phyloP scores from a whole-genome alignment of 2,888 invertebrate species.

The Polia nebulosa region DNA sequence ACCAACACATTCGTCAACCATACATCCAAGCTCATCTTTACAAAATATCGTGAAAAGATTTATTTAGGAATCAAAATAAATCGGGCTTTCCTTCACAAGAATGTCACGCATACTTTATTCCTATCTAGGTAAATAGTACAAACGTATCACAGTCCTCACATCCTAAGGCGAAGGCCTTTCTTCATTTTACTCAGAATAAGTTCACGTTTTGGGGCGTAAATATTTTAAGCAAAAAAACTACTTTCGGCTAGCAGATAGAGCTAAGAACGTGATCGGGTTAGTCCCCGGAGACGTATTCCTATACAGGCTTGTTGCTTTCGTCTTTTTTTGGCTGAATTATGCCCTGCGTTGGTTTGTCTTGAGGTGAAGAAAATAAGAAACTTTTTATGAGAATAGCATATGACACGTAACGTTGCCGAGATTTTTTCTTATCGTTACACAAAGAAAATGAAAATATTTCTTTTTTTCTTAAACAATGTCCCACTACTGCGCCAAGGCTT shows the following conservation, averaged over 20 bases:
- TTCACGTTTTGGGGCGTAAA: conserved; percentile 22
- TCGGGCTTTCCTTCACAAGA: neutral
- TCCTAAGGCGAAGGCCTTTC: neutral
- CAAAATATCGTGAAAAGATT: neutral
- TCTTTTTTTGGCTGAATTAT: conserved; percentile 34
- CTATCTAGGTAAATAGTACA: conserved; percentile 2
- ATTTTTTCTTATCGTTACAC: neutral
- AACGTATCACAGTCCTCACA: neutral
- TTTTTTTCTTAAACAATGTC: too few species aligned
- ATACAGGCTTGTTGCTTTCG: conserved; percentile 15
- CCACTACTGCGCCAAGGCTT: too few species aligned
- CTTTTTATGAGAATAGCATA: neutral
- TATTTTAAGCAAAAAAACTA: conserved; percentile 20
- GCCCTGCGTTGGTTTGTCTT: neutral
- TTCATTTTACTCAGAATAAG: conserved; percentile 25
- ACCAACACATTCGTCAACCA: neutral
- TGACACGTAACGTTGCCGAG: neutral
- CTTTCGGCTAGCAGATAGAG: conserved; percentile 5
- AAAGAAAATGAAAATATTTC: too few species aligned
- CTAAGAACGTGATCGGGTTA: conserved; percentile 19
- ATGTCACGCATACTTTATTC: neutral
- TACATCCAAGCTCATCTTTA: neutral
- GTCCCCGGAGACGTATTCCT: conserved; percentile 14
- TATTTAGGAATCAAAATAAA: conserved; percentile 1
- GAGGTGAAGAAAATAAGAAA: neutral